These are phyloP conservation scores for Setipinna tenuifilis DNA, from an alignment of 2,797 vertebrate species.

Conservation along the genomic window DNA sequence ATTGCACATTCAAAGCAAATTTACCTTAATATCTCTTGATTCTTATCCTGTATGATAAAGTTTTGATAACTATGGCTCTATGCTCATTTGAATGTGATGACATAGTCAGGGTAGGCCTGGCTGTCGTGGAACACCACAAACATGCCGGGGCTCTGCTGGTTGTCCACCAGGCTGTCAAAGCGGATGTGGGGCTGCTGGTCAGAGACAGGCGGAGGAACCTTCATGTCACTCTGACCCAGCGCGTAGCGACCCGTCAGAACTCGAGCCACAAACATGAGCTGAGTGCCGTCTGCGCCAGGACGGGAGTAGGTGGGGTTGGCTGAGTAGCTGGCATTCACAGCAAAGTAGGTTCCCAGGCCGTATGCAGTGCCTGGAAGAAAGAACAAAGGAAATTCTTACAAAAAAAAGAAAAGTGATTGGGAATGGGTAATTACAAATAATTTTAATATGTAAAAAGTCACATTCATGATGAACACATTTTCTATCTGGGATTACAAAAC, in stretches of 20 bases:
- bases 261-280: conserved; percentile 67
- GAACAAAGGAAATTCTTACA: conserved; percentile 13
- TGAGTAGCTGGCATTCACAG: conserved; percentile 64
- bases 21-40: too few relatives aligned
- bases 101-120: conserved; percentile 70
- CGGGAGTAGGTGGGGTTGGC: conserved; percentile 45
- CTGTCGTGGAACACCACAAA: conserved; percentile 69
- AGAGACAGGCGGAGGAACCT: conserved; percentile 42
- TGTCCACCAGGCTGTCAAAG: conserved; percentile 67
- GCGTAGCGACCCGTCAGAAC: conserved; percentile 66
- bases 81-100: conserved; percentile 67
- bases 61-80: not conserved
- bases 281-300: conserved; percentile 56
- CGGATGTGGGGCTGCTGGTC: not conserved
- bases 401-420: too few relatives aligned
- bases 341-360: conserved; percentile 71
- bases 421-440: too few relatives aligned
- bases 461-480: too few relatives aligned
- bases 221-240: conserved; percentile 47
- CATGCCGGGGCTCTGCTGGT: conserved; percentile 49
- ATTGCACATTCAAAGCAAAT: too few relatives aligned
- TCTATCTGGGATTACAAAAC: too few relatives aligned
- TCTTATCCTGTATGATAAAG: too few relatives aligned
- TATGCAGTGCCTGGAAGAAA: conserved; percentile 50
- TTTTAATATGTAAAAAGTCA: too few relatives aligned